phyloP scores from a whole-genome alignment of 2,113 vertebrate genomes.

The Phaethon lepturus region DNA sequence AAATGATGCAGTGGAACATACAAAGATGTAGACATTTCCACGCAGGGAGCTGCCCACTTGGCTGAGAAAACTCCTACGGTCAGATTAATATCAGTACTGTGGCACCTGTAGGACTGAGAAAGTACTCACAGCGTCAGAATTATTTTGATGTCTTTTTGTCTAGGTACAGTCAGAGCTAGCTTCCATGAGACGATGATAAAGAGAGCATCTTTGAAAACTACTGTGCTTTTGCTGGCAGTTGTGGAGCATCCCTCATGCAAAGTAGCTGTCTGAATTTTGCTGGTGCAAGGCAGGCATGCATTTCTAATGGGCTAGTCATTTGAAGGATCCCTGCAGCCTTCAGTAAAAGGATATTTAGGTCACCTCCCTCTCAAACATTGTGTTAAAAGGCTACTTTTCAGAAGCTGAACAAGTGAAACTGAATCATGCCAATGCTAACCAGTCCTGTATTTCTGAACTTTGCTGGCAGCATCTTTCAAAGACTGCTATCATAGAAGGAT shows the following conservation, averaged over 20 bases:
- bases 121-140: not conserved
- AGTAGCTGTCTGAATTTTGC: not conserved
- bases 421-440: not conserved
- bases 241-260: not conserved
- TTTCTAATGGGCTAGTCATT: not conserved
- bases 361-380: not conserved
- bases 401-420: not conserved
- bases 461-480: not conserved
- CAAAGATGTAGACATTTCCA: not conserved
- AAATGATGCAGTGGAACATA: not conserved
- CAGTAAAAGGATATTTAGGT: not conserved
- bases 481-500: not conserved
- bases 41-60: not conserved
- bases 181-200: not conserved
- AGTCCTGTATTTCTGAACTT: not conserved
- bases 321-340: not conserved
- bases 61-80: not conserved
- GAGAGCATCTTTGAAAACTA: not conserved
- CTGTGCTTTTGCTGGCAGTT: not conserved
- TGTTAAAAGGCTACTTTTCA: not conserved
- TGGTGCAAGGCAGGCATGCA: not conserved
- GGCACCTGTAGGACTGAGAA: not conserved
- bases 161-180: not conserved
- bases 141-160: not conserved
- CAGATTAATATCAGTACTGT: not conserved